These are phyloP conservation scores for Patella ulyssiponensis DNA, from an alignment of 2,888 invertebrate genomes.

Conservation along the genomic window DNA sequence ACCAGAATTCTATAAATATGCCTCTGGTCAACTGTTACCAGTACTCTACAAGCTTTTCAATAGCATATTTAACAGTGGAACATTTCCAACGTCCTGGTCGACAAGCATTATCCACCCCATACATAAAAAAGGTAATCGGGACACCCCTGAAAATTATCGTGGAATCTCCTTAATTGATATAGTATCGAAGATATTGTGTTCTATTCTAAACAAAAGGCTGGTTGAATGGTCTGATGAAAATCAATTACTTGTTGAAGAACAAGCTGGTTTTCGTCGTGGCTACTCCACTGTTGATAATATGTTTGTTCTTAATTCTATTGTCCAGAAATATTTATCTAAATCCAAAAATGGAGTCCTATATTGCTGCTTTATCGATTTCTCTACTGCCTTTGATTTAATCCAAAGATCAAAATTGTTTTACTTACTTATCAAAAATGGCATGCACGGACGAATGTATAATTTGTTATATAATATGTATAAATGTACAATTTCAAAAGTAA, in stretches of 20 bases:
- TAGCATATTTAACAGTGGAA: too few relatives aligned
- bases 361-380: slow-evolving; percentile 24
- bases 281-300: slow-evolving; percentile 23
- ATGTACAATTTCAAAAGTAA: too few relatives aligned
- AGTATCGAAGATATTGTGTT: slow-evolving; percentile 15
- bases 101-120: too few relatives aligned
- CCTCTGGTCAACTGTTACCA: too few relatives aligned
- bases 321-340: slow-evolving; percentile 17
- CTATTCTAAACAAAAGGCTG: slow-evolving; percentile 12
- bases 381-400: too few relatives aligned
- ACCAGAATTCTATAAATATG: too few relatives aligned
- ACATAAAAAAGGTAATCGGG: too few relatives aligned
- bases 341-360: slow-evolving; percentile 15
- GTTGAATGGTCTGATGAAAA: slow-evolving; percentile 19
- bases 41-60: too few relatives aligned
- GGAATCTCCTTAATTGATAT: too few relatives aligned
- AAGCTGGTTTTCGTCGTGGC: slow-evolving; percentile 24
- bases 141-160: too few relatives aligned
- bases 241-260: slow-evolving; percentile 21
- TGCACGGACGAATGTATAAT: neutral
- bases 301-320: slow-evolving; percentile 15
- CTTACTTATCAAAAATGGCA: slow-evolving; percentile 15
- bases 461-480: too few relatives aligned
- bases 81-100: too few relatives aligned
- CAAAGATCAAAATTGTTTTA: slow-evolving; percentile 13